Conservation (phyloP, 2,888 invertebrate species). For the Lithophane socia region DNA sequence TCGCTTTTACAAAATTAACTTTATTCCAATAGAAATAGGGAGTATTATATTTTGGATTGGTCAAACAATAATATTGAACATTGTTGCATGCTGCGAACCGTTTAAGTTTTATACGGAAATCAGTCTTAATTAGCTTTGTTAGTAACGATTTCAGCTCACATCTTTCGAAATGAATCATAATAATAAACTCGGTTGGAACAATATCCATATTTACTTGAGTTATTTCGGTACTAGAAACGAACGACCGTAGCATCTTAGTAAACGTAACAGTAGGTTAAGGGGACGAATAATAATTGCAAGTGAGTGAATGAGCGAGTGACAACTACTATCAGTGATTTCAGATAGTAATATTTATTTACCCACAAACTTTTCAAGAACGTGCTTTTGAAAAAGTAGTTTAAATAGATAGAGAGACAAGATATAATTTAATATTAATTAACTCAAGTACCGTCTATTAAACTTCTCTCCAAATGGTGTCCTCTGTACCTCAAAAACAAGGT, state of each 20-base stretch:
- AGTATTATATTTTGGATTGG: not conserved
- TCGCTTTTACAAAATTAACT: not conserved
- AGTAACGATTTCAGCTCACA: conserved; percentile 21
- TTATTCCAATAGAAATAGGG: not conserved
- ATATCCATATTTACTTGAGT: conserved; percentile 16
- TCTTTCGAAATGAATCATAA: conserved; percentile 36
- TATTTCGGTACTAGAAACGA: conserved; percentile 16
- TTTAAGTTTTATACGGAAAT: conserved; percentile 22
- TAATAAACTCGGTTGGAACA: conserved; percentile 17
- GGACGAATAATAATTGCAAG: too few relatives aligned
- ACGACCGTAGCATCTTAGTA: not conserved
- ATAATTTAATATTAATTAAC: too few relatives aligned
- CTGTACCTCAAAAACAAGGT: too few relatives aligned
- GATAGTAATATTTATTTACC: too few relatives aligned
- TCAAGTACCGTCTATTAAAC: too few relatives aligned
- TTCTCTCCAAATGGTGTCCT: too few relatives aligned
- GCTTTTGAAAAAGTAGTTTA: too few relatives aligned
- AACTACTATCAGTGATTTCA: too few relatives aligned
- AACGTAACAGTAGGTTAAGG: too few relatives aligned
- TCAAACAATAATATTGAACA: conserved; percentile 5
- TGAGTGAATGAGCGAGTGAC: too few relatives aligned
- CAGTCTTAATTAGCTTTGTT: conserved; percentile 26
- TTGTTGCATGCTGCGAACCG: conserved; percentile 9
- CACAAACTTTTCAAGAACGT: too few relatives aligned
- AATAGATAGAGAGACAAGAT: too few relatives aligned